phyloP scores from a whole-genome alignment of 2,888 invertebrate genomes.

The Chaetogeoica ovagalla region DNA sequence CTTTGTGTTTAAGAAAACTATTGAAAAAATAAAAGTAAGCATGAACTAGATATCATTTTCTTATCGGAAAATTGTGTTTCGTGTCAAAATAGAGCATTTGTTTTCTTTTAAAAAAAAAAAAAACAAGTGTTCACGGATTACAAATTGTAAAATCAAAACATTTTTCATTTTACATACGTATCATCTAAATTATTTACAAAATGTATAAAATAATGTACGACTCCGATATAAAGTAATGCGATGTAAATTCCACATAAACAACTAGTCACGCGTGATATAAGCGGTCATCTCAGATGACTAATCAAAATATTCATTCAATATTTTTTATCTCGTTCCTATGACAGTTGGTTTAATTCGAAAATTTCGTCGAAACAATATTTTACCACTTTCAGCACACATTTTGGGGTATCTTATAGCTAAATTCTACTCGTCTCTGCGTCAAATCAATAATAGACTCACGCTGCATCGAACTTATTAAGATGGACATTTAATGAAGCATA shows the following conservation, averaged over 20 bases:
- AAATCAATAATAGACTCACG: slow-evolving; percentile 8
- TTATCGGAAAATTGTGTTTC: no score
- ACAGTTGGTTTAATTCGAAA: not conserved
- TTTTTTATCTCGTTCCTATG: not conserved
- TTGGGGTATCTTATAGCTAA: not conserved
- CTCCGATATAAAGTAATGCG: no score
- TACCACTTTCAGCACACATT: not conserved
- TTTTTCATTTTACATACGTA: not conserved
- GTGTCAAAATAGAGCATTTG: no score
- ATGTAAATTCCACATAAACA: not conserved
- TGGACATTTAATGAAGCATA: slow-evolving; percentile 3
- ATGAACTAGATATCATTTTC: no score
- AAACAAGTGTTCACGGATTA: not conserved
- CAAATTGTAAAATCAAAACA: not conserved
- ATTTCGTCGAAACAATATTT: not conserved
- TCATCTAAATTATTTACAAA: not conserved
- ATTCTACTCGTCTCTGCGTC: not conserved
- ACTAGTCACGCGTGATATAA: not conserved
- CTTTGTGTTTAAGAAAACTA: no score
- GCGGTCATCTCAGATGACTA: slow-evolving; percentile 4
- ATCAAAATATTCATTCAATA: slow-evolving; percentile 18
- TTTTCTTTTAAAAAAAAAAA: not conserved
- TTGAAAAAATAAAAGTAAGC: no score
- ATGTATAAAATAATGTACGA: no score
- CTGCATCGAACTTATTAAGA: not conserved